phyloP scores from a whole-genome alignment of 2,888 invertebrate genomes.

The Epicampocera succincta region DNA sequence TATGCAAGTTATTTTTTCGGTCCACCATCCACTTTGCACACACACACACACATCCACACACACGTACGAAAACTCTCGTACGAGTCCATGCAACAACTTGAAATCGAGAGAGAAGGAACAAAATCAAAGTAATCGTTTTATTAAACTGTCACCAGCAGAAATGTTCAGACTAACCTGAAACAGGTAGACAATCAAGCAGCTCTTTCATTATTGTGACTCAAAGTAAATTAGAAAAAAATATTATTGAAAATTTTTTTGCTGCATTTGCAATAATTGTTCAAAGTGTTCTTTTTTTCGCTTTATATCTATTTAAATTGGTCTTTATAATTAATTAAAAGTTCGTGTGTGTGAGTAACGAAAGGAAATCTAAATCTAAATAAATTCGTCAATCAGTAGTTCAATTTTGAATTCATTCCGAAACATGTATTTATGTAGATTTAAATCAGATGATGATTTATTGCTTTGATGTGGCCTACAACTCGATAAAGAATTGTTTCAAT shows the following conservation, averaged over 20 bases:
- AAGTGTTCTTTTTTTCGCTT: background rate
- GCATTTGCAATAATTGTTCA: constrained; percentile 57
- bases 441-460: too few relatives aligned
- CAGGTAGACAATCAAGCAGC: constrained; percentile 46
- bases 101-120: constrained; percentile 66
- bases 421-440: too few relatives aligned
- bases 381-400: too few relatives aligned
- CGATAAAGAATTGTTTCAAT: too few relatives aligned
- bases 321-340: constrained; percentile 46
- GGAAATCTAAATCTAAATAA: constrained; percentile 51
- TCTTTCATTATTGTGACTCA: constrained; percentile 42
- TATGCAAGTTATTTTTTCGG: too few relatives aligned
- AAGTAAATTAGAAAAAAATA: constrained; percentile 27
- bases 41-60: too few relatives aligned
- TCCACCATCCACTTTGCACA: background rate
- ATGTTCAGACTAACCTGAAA: constrained; percentile 46
- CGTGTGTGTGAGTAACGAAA: constrained; percentile 46
- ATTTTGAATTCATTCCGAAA: too few relatives aligned
- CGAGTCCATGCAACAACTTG: constrained; percentile 42
- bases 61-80: too few relatives aligned
- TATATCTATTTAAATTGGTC: too few relatives aligned
- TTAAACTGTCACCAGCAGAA: constrained; percentile 80
- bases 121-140: constrained; percentile 80
- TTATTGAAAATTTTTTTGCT: constrained; percentile 57
- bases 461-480: too few relatives aligned